Evolutionary conservation across 2,797 vertebrate species (phyloP).

Genomic region (Acanthurus lineatus): DNA sequence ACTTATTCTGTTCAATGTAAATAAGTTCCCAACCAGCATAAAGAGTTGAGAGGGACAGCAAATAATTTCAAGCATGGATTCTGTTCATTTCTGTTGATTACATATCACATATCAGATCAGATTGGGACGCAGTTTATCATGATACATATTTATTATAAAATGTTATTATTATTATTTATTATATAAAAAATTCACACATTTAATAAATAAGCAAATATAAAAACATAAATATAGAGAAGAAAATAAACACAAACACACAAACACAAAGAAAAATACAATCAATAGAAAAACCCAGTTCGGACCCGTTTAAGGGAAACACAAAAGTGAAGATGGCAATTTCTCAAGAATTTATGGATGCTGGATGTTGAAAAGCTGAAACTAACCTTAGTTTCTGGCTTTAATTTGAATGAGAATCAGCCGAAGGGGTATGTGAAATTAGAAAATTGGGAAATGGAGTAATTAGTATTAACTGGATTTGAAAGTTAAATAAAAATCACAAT

Average conservation of each 20-base stretch:
- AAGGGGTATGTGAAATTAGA: too few species aligned
- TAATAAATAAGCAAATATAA: conserved; percentile 1
- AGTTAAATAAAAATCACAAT: too few species aligned
- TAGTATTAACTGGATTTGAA: too few species aligned
- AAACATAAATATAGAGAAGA: not conserved
- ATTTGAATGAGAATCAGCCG: too few species aligned
- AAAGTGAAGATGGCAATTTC: not conserved
- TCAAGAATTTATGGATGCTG: too few species aligned
- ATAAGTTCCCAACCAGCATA: not conserved
- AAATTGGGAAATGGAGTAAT: too few species aligned
- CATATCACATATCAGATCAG: conserved; percentile 2
- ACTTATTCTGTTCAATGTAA: not conserved
- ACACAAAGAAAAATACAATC: not conserved
- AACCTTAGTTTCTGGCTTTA: too few species aligned
- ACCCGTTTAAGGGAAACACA: not conserved
- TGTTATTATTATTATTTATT: too few species aligned
- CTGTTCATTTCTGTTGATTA: conserved; percentile 1
- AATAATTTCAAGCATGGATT: not conserved
- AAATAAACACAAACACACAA: not conserved
- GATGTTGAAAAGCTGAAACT: too few species aligned
- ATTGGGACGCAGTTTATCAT: not conserved
- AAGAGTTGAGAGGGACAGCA: not conserved
- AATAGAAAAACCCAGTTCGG: not conserved
- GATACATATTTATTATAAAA: too few species aligned
- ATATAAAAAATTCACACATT: not conserved